Conservation (phyloP, 2,888 invertebrate species). For the Molorchus minor region DNA sequence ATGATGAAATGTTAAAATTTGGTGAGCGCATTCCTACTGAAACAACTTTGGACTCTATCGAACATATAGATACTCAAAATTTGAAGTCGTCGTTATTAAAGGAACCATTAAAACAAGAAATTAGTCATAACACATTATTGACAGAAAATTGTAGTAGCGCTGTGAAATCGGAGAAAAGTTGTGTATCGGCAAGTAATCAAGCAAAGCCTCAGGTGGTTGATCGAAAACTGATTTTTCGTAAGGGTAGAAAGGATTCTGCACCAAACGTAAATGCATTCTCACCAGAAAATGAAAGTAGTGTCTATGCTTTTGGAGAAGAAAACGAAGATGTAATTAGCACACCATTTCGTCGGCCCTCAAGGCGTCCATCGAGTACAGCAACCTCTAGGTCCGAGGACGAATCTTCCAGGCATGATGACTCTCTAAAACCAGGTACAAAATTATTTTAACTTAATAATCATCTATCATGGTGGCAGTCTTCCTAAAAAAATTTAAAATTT, state of each 20-base stretch:
- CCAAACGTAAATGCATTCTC: constrained; percentile 71
- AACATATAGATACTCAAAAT: constrained; percentile 45
- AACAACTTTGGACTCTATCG: constrained; percentile 46
- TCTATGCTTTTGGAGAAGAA: constrained; percentile 77
- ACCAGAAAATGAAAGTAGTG: constrained; percentile 74
- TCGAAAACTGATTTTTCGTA: constrained; percentile 68
- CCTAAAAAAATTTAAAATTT: too few relatives aligned
- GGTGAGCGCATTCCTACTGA: constrained; percentile 57
- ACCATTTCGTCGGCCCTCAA: constrained; percentile 67
- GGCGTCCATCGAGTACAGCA: constrained; percentile 63
- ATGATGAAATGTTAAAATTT: constrained; percentile 58
- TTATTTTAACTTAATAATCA: constrained; percentile 3
- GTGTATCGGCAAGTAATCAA: constrained; percentile 7
- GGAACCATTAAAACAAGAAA: too few relatives aligned
- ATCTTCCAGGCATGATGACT: constrained; percentile 56
- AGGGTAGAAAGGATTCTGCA: constrained; percentile 61
- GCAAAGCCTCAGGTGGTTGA: constrained; percentile 54
- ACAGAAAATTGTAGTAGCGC: constrained; percentile 23
- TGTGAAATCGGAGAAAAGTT: constrained; percentile 16
- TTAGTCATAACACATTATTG: neutral
- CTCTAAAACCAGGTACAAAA: constrained; percentile 42
- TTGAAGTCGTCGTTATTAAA: constrained; percentile 46
- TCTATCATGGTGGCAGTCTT: too few relatives aligned
- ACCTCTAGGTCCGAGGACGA: constrained; percentile 64
- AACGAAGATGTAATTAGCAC: constrained; percentile 67